These are phyloP conservation scores for Holothuria scabra DNA, from an alignment of 53 echinoderm and acorn worm genomes.

Conservation along the genomic window DNA sequence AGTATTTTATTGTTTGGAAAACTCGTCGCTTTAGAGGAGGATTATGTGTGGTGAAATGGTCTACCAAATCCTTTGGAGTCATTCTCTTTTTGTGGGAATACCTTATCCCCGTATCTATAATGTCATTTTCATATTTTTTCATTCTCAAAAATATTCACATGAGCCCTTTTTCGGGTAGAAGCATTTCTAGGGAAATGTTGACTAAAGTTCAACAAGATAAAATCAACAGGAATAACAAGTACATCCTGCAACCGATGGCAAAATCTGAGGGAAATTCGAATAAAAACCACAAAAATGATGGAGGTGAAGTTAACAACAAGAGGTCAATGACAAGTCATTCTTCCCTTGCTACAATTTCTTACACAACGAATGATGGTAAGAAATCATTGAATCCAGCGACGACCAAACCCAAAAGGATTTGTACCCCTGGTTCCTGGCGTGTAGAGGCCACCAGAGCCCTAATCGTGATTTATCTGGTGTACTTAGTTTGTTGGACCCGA, in stretches of 20 bases:
- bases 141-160: slow-evolving; percentile 47
- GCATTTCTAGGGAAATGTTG: background rate
- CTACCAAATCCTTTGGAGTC: slow-evolving; percentile 24
- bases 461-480: slow-evolving; percentile 58
- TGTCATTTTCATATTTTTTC: slow-evolving; percentile 68
- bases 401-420: too few species aligned
- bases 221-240: background rate
- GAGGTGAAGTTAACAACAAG: too few species aligned
- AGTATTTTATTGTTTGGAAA: slow-evolving; percentile 15
- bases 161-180: too few species aligned
- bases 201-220: background rate
- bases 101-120: slow-evolving; percentile 67
- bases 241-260: too few species aligned
- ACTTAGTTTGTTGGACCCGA: slow-evolving; percentile 82
- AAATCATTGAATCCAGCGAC: too few species aligned
- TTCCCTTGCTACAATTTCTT: too few species aligned
- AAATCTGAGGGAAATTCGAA: too few species aligned
- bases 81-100: slow-evolving; percentile 78
- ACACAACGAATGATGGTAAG: too few species aligned
- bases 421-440: background rate
- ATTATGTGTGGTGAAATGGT: background rate
- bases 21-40: background rate
- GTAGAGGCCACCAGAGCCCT: slow-evolving; percentile 67
- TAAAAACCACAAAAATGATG: too few species aligned
- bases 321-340: too few species aligned